Base-by-base conservation (phyloP, 2,797 vertebrate species). In the Hozukius guyotensis region DNA sequence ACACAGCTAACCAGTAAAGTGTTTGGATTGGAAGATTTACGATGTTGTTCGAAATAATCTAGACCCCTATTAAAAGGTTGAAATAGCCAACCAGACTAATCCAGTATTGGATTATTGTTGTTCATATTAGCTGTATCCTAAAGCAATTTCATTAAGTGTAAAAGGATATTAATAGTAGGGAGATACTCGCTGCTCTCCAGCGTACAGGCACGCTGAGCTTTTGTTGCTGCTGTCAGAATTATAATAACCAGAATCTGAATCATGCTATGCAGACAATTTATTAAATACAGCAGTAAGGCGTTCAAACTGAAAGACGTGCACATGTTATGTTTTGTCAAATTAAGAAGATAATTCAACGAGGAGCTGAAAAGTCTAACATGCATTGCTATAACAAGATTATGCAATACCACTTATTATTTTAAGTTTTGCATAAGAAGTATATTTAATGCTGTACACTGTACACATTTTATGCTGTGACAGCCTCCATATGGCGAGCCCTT, bases 71-170 rank as follows among this genome's bases (percentile, higher is more conserved):
- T 78, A 32, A 67, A 74, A 38, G n/a, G 20, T 10, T 49, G 11
- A 76, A 72, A 74, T 9, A 60, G 34, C 8, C 4, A 25, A 81
- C 16, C 14, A 49, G 22, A 56, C 22, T 80, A 62, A 84, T 80
- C 62, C 70, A 53, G 14, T 9, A 5, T 2, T 32, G 16, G 27
- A 70, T 31, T 61, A 65, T 22, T 74, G 36, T 31, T 57, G 53
- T 59, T 13, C 10, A 14, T 52, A 20, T 61, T 8, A 32, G 22
- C 49, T 42, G 29, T 5, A 24, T 66, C 18, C 9, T 55, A 66
- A n/a, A 73, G 20, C 29, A 65, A 57, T 63, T 68, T 66, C 64
- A 72, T 49, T 1, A 59, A n/a, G 18, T 63, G 61, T 69, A 3
- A 49, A 29, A 52, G 55, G 78, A 80, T 42, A 60, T 70, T 69